Conservation (phyloP, 92 coral and sea anemone genomes). For the Desmophyllum pertusum region DNA sequence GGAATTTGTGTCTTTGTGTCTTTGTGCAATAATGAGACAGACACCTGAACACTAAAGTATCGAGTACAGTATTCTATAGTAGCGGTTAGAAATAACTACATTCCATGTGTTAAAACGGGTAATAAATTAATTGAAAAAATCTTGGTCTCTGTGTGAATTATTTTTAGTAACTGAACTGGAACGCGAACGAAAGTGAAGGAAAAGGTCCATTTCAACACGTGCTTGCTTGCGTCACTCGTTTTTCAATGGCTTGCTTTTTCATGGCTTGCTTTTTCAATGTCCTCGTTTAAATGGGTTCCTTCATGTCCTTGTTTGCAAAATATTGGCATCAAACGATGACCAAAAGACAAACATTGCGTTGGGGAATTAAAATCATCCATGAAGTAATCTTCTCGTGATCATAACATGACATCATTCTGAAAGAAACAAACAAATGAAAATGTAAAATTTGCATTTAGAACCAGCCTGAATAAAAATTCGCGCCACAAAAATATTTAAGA, state of each 20-base stretch:
- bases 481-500: not conserved
- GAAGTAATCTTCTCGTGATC: not conserved
- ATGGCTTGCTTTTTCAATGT: too few relatives aligned
- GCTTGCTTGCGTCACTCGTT: not conserved
- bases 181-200: not conserved
- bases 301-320: not conserved
- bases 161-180: not conserved
- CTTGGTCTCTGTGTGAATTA: not conserved
- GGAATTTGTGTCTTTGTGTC: too few relatives aligned
- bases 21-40: not conserved
- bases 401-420: slow-evolving; percentile 18
- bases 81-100: not conserved
- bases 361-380: not conserved
- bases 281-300: too few relatives aligned
- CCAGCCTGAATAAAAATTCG: not conserved
- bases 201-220: not conserved
- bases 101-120: not conserved
- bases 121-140: not conserved
- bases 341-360: not conserved
- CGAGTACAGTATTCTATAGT: not conserved
- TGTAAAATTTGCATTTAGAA: not conserved
- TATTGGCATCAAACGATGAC: not conserved
- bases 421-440: not conserved
- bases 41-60: not conserved
- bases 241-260: not conserved